Evolutionary conservation across 2,797 vertebrate species (phyloP), one percentile per base, ranked within the genome.

Genomic region (Champsocephalus esox): DNA sequence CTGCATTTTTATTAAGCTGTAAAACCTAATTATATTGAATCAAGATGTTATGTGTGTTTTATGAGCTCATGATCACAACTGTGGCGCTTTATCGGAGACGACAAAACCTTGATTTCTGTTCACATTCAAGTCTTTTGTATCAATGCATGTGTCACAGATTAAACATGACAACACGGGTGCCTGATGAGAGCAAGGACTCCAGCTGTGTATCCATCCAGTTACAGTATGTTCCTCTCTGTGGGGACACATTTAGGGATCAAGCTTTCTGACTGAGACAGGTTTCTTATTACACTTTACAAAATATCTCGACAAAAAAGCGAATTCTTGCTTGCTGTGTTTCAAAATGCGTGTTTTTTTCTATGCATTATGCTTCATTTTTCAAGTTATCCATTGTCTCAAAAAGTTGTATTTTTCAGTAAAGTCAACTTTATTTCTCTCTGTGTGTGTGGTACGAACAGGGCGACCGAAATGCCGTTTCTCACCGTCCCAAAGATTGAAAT

Each of bases 191-290:
- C 62, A 68, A 19, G 16, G 44, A 58, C 57, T 75, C 79, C 73
- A 79, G 77, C 80, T 82, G 76, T 79, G 77, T 9, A 68, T 81
- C 75, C 48, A 78, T 72, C 65, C 60, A 66, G 49, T 43, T 76
- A 19, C 19, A 19, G 19, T 19, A 57, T 71, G 48, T 76, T 58
- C 34, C 13, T 70, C 43, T 32, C 45, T 48, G 70, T 54, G 17
- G 50, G 55, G 75, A 73, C 38, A 11, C 13, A 75, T 80, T 44
- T 49, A 75, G 64, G 60, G 45, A 34, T 10, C 2, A 0, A 28
- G 43, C 32, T 49, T 32, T 56, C 2, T 49, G 56, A 50, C 19
- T 9, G 52, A 41, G 49, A 38, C 19, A 1, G 3, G 44, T 64
- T 72, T 66, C 44, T 57, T 49, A 32, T 64, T 75, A 19, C 24